Base-by-base conservation (phyloP, 2,888 invertebrate genomes). In the Leptogaster cylindrica region DNA sequence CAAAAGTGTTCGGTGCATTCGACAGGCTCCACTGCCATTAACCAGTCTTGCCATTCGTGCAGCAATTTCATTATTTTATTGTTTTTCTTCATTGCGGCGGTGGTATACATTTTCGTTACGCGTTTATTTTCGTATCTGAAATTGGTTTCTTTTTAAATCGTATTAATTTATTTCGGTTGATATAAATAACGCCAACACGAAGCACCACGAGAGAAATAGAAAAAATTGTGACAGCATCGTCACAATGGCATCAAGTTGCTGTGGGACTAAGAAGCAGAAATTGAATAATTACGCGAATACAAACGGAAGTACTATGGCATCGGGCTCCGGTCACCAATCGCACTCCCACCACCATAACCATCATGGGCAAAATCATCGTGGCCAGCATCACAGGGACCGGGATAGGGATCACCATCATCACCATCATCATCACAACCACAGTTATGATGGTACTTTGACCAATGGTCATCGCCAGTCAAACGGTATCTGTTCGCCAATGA, bases 181-280 rank as follows among this genome's bases (percentile, higher is more conserved):
- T n/a, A n/a, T n/a, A 44, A 44, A 61, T 23, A 7, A 28, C 27
- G 44, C 3, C 44, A 61, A 61, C 27, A 55, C 55, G 55, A 55
- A 55, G 55, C 55, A 55, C 23, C 61, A 61, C 28, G 61, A 61
- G 61, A 27, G 28, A 8, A 27, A 18, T n/a, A 41, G 44, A 25
- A 41, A 14, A 16, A 16, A 44, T 55, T 64, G 36, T 80, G 78
- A 74, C 31, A 27, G 44, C 16, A 44, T 14, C 36, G 12, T 14
- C 16, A 48, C 33, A 48, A 93, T 93, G 93, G 92, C 93, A 83
- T 89, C 93, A 82, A 90, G 91, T 83, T 94, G 92, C 86, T 93
- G 92, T 86, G 92, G 93, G 80, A 90, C 90, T 76, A 94, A 94
- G 83, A 94, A 94, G 83, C 93, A 93, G 82, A 94, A 94, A 84